These are phyloP conservation scores for Raja brachyura DNA, from an alignment of 2,113 vertebrate species.

Conservation along the genomic window DNA sequence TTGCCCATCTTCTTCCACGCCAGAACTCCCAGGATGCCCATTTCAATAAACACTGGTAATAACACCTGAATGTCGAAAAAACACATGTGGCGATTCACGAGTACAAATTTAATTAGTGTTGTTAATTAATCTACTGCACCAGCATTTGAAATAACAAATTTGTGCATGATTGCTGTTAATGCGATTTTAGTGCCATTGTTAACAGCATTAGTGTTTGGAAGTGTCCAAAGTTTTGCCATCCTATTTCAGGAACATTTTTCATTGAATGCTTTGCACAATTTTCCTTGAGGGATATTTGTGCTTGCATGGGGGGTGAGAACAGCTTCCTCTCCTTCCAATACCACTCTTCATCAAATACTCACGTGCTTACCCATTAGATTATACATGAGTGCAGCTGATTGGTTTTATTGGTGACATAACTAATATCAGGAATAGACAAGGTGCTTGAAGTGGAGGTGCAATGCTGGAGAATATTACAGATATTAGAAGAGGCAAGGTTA, in stretches of 20 bases:
- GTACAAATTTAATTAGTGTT: constrained; percentile 13
- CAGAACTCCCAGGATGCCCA: not conserved
- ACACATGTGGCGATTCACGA: not conserved
- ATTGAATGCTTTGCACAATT: not conserved
- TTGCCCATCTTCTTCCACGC: not conserved
- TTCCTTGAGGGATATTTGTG: not conserved
- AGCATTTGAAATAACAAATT: constrained; percentile 27
- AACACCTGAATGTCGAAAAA: not conserved
- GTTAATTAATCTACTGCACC: not conserved
- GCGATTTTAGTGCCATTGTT: not conserved
- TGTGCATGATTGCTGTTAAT: constrained; percentile 14
- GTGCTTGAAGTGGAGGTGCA: not conserved
- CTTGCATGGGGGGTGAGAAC: not conserved
- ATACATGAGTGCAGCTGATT: too few species aligned
- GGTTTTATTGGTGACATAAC: too few species aligned
- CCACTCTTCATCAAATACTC: not conserved
- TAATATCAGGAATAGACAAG: not conserved
- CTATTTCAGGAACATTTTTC: not conserved
- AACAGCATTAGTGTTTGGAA: too few species aligned
- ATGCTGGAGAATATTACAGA: not conserved
- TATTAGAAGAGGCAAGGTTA: not conserved
- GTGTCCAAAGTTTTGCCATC: too few species aligned
- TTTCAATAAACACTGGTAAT: not conserved
- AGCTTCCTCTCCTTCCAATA: not conserved
- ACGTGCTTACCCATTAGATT: too few species aligned